These are phyloP conservation scores for Theretra japonica DNA, from an alignment of 2,888 invertebrate genomes.

Conservation along the genomic window DNA sequence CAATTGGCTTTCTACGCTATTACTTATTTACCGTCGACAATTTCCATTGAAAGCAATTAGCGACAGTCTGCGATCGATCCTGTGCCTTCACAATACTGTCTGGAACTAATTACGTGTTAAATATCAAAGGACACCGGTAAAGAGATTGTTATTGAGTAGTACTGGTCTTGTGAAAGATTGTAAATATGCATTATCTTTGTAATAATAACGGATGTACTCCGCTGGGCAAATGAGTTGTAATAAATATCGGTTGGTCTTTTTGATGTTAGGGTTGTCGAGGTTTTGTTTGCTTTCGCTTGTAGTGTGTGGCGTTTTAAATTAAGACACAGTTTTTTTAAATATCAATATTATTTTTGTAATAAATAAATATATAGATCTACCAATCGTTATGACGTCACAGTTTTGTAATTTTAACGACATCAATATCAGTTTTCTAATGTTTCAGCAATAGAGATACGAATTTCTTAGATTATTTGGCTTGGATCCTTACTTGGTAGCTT, in stretches of 20 bases:
- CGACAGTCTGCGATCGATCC: constrained; percentile 47
- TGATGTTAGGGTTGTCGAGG: constrained; percentile 54
- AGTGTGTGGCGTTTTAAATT: constrained; percentile 3
- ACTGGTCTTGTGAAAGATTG: constrained; percentile 32
- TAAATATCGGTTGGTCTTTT: constrained; percentile 61
- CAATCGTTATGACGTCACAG: too few species aligned
- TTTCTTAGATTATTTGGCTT: too few species aligned
- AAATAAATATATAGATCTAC: too few species aligned
- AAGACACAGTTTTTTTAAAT: neutral
- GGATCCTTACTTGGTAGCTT: too few species aligned
- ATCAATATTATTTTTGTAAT: neutral
- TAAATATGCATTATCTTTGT: constrained; percentile 52
- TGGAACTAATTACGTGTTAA: constrained; percentile 64
- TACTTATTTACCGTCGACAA: constrained; percentile 33
- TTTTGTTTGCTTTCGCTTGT: neutral
- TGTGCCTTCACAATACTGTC: constrained; percentile 51
- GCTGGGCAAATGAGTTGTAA: constrained; percentile 62
- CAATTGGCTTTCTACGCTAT: constrained; percentile 14
- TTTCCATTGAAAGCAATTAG: constrained; percentile 44
- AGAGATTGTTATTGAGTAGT: constrained; percentile 49
- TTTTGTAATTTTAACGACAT: too few species aligned
- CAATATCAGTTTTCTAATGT: too few species aligned
- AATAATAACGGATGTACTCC: constrained; percentile 31
- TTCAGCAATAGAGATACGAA: too few species aligned
- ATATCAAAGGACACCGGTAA: constrained; percentile 28